A percentile compares a stretch with the other conserved stretches of the same genome.
These are phyloP conservation scores for Acromyrmex charruanus DNA, from an alignment of 1,140 invertebrate species.

Conservation along the genomic window DNA sequence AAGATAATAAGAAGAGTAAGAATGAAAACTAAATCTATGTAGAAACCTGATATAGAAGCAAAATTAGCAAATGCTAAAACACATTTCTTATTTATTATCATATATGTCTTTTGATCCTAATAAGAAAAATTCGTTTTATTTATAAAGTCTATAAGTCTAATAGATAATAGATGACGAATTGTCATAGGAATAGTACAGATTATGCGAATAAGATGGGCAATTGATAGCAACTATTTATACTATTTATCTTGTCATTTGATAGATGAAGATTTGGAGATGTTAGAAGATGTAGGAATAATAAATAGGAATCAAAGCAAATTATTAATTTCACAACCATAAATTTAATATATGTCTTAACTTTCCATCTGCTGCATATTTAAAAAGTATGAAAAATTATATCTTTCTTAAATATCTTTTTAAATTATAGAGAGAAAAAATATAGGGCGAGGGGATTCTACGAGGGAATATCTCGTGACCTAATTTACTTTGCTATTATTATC, in stretches of 20 bases:
- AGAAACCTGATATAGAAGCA: not conserved
- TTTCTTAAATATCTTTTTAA: not conserved
- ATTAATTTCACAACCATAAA: not conserved
- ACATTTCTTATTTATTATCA: not conserved
- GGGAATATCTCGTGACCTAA: conserved; percentile 1
- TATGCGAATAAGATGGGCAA: not conserved
- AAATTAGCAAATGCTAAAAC: not conserved
- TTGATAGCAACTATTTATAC: not conserved
- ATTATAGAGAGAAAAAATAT: not conserved
- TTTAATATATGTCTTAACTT: not conserved
- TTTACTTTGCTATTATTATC: conserved; percentile 10
- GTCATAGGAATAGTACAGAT: not conserved
- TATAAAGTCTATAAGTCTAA: not conserved
- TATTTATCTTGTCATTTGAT: not conserved
- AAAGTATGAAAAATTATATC: not conserved
- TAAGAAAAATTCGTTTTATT: not conserved
- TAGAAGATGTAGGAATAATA: conserved; percentile 3
- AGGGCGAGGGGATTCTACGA: not conserved
- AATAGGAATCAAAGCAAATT: not conserved
- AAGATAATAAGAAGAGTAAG: not conserved
- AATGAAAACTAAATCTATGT: not conserved
- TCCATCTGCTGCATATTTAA: not conserved
- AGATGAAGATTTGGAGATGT: not conserved
- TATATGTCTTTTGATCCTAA: not conserved
- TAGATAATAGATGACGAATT: not conserved